Evolutionary conservation across 2,113 vertebrate species (phyloP), one percentile per base, ranked within the genome.

Genomic region (Chloropsis hardwickii): DNA sequence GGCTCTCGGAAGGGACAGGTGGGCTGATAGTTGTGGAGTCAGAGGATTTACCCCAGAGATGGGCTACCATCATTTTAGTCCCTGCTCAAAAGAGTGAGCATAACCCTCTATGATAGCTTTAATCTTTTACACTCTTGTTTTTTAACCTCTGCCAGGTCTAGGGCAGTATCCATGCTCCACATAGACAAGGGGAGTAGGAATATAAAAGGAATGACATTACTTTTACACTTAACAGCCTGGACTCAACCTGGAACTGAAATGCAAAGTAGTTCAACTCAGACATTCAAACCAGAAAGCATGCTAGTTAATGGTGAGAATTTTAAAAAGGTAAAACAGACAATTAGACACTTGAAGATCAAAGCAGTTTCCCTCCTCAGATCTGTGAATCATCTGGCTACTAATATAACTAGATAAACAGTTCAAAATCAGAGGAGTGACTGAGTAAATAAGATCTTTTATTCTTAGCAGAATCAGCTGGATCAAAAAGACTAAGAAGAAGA

Each of bases 1-100:
- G 10, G 11, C 29, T 66, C 45, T 66, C 33, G 17, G 47, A 82
- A 76, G 7, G 44, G 15, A 48, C 9, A 64, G 10, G 9, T 3
- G 1, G 44, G 35, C 51, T 1, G 2, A 60, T 0, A 39, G 15
- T 6, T 33, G 21, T 0, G 1, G 2, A 62, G 39, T 20, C 6
- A 42, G 10, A 78, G 4, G 6, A 81, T 44, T 31, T n/a, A 79
- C 4, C 33, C 6, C 5, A 44, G 50, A 65, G 7, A 42, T 35
- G 4, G 5, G 5, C 21, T 47, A 73, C 12, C 17, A 72, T 27
- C 44, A 61, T 65, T 85, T 92, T 53, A 53, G n/a, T 22, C 12
- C 21, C 50, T 11, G 9, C 19, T 65, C 31, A 61, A 89, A 69
- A 56, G 18, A 64, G 31, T 76, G 16, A 35, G 21, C 10, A 65